phyloP scores from a whole-genome alignment of 2,888 invertebrate genomes.

The Parnassius glacialis region DNA sequence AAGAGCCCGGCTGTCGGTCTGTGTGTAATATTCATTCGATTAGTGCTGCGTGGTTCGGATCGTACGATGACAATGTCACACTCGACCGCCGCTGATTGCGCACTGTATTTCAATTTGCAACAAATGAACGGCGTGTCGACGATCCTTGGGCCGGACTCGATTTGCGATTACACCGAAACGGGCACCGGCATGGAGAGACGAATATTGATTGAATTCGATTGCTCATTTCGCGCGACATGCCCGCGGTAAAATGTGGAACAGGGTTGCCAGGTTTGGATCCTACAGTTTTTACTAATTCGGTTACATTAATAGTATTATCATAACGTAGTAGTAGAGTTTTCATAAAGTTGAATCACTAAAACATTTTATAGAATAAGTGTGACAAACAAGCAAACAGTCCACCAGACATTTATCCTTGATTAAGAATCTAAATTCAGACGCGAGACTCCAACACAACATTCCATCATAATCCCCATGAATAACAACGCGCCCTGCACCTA shows the following conservation, averaged over 20 bases:
- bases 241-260: neutral
- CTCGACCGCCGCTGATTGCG: slow-evolving; percentile 43
- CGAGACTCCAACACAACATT: no score
- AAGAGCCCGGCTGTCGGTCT: slow-evolving; percentile 1
- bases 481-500: no score
- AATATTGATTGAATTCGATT: slow-evolving; percentile 21
- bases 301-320: neutral
- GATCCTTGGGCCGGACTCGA: slow-evolving; percentile 4
- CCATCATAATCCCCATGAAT: no score
- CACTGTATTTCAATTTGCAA: slow-evolving; percentile 39
- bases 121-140: slow-evolving; percentile 45
- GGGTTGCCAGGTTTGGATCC: neutral
- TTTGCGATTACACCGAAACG: slow-evolving; percentile 16
- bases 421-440: no score
- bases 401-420: no score
- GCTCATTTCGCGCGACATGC: slow-evolving; percentile 6
- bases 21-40: slow-evolving; percentile 79
- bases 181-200: neutral
- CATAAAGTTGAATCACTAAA: no score
- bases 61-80: slow-evolving; percentile 67
- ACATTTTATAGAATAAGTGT: no score
- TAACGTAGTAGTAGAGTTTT: no score
- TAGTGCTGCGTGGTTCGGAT: slow-evolving; percentile 69
- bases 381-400: no score
- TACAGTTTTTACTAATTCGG: neutral